phyloP scores from a whole-genome alignment of 1,140 invertebrate species.

The Aricia agestis region DNA sequence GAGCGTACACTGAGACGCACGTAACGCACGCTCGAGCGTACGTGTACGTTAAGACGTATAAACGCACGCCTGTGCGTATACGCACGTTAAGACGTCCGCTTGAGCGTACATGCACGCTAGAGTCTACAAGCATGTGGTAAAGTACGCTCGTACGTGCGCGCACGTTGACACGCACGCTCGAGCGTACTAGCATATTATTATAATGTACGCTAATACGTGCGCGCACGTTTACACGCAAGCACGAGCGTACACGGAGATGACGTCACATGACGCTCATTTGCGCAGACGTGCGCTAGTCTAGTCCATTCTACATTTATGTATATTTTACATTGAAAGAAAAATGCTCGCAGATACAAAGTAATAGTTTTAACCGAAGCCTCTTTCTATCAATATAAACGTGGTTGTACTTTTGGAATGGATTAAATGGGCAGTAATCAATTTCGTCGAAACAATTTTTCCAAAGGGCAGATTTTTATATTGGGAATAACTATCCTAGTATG shows the following conservation, averaged over 20 bases:
- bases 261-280: neutral
- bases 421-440: neutral
- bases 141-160: too few species aligned
- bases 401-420: neutral
- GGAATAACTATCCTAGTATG: neutral
- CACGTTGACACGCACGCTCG: too few species aligned
- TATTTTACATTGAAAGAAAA: slow-evolving; percentile 1
- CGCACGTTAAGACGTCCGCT: too few species aligned
- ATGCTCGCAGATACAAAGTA: neutral
- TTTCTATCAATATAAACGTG: neutral
- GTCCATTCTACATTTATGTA: slow-evolving; percentile 1
- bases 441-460: neutral
- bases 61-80: neutral
- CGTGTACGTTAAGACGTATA: neutral
- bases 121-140: too few species aligned
- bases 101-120: too few species aligned
- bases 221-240: neutral
- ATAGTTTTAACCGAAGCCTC: neutral
- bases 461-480: neutral
- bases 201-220: too few species aligned
- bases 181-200: too few species aligned
- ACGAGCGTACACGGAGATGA: neutral
- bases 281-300: neutral
- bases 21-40: neutral
- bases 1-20: slow-evolving; percentile 1